Evolutionary conservation across 2,113 vertebrate species (phyloP).

Genomic region (Aegithalos caudatus): DNA sequence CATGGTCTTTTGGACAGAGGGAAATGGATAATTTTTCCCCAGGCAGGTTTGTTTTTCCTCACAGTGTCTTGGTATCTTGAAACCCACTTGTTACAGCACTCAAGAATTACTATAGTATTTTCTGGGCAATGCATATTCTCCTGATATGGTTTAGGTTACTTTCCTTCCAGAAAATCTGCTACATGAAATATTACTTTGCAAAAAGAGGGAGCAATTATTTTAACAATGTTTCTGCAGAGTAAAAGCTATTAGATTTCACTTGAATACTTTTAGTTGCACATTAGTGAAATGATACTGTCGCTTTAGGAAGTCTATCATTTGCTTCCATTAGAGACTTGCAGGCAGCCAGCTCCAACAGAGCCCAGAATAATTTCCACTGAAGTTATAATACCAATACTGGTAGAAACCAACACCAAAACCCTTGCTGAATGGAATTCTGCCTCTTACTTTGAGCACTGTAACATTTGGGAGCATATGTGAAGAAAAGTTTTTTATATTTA

Average conservation of each 20-base stretch:
- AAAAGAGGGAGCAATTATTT: conserved; percentile 63
- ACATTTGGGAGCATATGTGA: neutral
- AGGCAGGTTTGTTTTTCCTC: neutral
- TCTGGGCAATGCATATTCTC: neutral
- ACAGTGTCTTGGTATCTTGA: neutral
- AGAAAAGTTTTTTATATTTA: neutral
- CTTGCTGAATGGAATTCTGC: neutral
- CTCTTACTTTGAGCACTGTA: neutral
- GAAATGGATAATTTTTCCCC: neutral
- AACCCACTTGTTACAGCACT: neutral
- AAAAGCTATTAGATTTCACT: conserved; percentile 60
- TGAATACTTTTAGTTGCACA: conserved; percentile 49
- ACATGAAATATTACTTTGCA: conserved; percentile 28
- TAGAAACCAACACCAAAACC: neutral
- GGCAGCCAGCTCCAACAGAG: neutral
- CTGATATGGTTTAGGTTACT: conserved; percentile 16
- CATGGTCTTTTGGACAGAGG: conserved; percentile 3
- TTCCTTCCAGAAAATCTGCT: neutral
- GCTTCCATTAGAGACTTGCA: conserved; percentile 35
- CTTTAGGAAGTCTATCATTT: conserved; percentile 60
- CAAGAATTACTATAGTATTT: neutral
- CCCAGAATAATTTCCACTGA: neutral
- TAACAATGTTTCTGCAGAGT: conserved; percentile 52
- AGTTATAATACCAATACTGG: neutral
- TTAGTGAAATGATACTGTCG: conserved; percentile 48